Base-by-base conservation (phyloP, 2,113 vertebrate species). In the Erythrocercus mccallii region DNA sequence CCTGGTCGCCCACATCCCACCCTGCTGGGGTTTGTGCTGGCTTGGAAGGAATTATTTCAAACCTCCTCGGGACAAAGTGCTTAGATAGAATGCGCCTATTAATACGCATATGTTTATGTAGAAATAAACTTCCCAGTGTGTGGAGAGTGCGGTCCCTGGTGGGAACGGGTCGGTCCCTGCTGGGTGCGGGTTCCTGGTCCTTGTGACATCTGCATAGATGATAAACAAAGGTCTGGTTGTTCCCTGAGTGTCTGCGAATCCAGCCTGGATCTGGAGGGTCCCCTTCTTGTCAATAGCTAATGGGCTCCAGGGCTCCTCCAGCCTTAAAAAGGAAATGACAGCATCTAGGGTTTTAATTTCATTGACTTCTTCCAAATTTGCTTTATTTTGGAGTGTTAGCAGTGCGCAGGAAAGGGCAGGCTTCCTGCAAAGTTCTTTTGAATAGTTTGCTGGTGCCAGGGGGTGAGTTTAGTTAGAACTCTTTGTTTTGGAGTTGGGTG, bases 291-390 rank as follows among this genome's bases (percentile, higher is more conserved):
- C 96, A 81, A 62, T 62, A 92, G 89, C 94, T 92, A 70, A 85
- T 70, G 76, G 91, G 90, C 85, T 87, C 15, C 64, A 69, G 95
- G 94, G 93, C 85, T 90, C 40, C 83, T 93, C 69, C 21, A 48
- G 38, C 83, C 94, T 97, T 97, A 96, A 97, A 97, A 92, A 97
- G 97, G 96, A 96, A 97, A 97, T 11, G 76, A 38, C 79, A 93
- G 64, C 47, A 6, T n/a, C 47, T 4, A 6, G 4, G 47, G 14
- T 6, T 68, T 76, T 74, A 10, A 68, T 95, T 88, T 66, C 40
- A 50, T 81, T 62, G 35, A 30, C 15, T 54, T 85, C 40, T 66
- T 38, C 45, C 13, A 16, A 50, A 71, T 81, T 57, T 17, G 66
- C 73, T 74, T 73, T 56, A 8, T 96, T 87, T 80, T 12, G 83